These are phyloP conservation scores for Echiichthys vipera DNA, from an alignment of 2,797 vertebrate genomes.

Conservation along the genomic window DNA sequence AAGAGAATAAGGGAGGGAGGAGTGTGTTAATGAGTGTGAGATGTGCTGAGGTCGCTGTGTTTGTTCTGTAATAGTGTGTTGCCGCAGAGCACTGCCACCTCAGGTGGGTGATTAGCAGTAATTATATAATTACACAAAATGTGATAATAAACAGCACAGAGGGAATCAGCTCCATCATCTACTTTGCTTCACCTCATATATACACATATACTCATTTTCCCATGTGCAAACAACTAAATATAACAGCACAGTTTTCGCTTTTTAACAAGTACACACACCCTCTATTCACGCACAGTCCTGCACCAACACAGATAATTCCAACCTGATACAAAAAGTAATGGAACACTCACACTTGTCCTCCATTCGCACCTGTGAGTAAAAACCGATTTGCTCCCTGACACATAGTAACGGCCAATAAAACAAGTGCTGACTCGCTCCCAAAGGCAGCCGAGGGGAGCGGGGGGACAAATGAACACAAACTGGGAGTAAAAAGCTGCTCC, in stretches of 20 bases:
- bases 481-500: constrained; percentile 82
- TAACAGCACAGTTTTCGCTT: constrained; percentile 36
- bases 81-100: constrained; percentile 83
- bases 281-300: constrained; percentile 26
- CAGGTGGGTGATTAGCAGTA: constrained; percentile 90
- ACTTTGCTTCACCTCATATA: constrained; percentile 63
- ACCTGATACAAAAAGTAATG: constrained; percentile 82
- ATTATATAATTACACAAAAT: constrained; percentile 90
- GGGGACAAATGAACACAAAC: constrained; percentile 86
- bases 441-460: constrained; percentile 81
- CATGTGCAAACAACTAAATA: constrained; percentile 64
- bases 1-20: constrained; percentile 68
- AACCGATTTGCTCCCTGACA: constrained; percentile 84
- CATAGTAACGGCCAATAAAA: constrained; percentile 86
- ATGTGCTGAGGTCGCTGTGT: constrained; percentile 83
- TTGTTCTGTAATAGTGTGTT: constrained; percentile 85
- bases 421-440: constrained; percentile 85
- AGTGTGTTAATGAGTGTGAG: constrained; percentile 82
- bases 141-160: constrained; percentile 87
- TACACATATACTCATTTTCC: constrained; percentile 48
- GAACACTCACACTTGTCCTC: constrained; percentile 82
- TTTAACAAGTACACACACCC: constrained; percentile 35
- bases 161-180: constrained; percentile 82
- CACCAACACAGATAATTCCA: constrained; percentile 73
- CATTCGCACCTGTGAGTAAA: constrained; percentile 83